Percentiles rank a stretch among this genome's conserved stretches.
phyloP scores from a whole-genome alignment of 2,797 vertebrate genomes.

The Manis javanica region DNA sequence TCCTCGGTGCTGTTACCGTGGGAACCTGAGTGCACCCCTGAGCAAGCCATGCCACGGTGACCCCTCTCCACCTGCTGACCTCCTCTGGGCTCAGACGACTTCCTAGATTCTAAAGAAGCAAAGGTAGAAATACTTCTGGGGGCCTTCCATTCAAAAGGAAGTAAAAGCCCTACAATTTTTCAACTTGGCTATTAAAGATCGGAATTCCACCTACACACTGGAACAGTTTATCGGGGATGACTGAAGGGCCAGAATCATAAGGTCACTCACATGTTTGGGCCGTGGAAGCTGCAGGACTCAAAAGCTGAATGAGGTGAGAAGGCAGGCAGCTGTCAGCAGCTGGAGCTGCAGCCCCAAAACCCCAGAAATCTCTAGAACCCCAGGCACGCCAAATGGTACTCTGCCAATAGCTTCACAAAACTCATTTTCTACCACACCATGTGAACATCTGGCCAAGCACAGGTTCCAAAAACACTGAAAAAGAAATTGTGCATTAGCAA shows the following conservation, averaged over 20 bases:
- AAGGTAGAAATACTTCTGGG: constrained; percentile 71
- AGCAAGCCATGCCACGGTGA: not conserved
- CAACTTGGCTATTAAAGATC: constrained; percentile 67
- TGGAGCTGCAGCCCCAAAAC: not conserved
- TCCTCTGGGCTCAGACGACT: not conserved
- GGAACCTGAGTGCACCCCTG: no score
- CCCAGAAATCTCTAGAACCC: not conserved
- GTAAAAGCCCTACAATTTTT: constrained; percentile 3
- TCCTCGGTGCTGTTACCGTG: accelerated
- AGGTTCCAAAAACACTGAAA: not conserved
- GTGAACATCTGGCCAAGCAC: not conserved
- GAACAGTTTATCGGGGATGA: not conserved
- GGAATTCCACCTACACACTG: not conserved
- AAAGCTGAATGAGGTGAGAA: accelerated
- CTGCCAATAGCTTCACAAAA: not conserved
- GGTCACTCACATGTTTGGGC: not conserved
- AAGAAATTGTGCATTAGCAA: not conserved
- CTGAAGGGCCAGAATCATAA: not conserved
- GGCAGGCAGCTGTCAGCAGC: not conserved
- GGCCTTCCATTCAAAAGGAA: constrained; percentile 58
- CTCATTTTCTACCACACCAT: not conserved
- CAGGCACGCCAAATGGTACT: not conserved
- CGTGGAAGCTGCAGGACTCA: not conserved
- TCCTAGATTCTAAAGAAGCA: constrained; percentile 18
- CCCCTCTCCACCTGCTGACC: not conserved